These are phyloP conservation scores for Saccostrea cuccullata DNA, from an alignment of 1,140 invertebrate genomes.

Conservation along the genomic window DNA sequence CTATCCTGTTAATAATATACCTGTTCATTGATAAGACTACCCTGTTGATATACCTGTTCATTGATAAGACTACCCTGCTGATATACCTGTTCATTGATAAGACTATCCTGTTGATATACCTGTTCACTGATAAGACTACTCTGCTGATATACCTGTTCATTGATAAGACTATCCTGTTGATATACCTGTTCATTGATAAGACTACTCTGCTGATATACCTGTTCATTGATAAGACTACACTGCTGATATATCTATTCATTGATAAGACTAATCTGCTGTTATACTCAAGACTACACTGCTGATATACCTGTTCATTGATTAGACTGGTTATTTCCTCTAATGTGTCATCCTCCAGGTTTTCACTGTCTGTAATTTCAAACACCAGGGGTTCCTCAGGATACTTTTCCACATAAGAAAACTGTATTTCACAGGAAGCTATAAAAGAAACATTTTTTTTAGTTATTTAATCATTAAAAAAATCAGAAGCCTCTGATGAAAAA, in stretches of 20 bases:
- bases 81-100: not conserved
- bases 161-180: not conserved
- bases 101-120: not conserved
- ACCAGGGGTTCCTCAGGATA: slow-evolving; percentile 93
- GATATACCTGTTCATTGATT: slow-evolving; percentile 84
- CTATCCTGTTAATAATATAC: not conserved
- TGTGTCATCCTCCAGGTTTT: slow-evolving; percentile 88
- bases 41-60: not conserved
- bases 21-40: not conserved
- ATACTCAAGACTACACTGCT: not conserved
- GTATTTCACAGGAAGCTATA: slow-evolving; percentile 82
- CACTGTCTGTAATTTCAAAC: slow-evolving; percentile 88
- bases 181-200: not conserved
- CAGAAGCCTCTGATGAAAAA: no score
- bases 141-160: not conserved
- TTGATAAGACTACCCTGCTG: not conserved
- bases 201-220: not conserved
- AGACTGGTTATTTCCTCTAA: slow-evolving; percentile 80
- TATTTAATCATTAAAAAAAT: no score
- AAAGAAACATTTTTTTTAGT: not conserved
- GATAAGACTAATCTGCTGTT: not conserved
- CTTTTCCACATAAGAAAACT: slow-evolving; percentile 90
- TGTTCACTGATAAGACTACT: not conserved
- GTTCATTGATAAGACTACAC: not conserved
- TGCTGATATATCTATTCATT: not conserved